phyloP scores from a whole-genome alignment of 2,797 vertebrate species.

The Chiroxiphia lanceolata region DNA sequence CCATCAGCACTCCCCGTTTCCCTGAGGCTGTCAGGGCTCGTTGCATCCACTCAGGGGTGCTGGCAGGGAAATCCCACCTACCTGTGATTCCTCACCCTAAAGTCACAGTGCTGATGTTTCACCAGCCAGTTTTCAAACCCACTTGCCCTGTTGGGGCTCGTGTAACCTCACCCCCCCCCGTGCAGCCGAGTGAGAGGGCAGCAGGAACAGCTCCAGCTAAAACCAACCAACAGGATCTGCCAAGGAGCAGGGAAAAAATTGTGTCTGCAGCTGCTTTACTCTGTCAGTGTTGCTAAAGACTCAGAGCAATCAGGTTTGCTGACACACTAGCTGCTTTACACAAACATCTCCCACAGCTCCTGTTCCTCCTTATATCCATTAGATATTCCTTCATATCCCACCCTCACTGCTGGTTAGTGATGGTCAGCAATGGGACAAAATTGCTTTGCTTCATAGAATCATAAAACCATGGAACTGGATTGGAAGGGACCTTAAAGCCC shows the following conservation, averaged over 20 bases:
- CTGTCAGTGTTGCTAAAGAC: neutral
- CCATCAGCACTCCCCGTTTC: neutral
- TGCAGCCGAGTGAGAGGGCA: neutral
- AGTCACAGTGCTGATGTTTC: neutral
- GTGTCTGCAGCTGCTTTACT: neutral
- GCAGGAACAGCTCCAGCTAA: neutral
- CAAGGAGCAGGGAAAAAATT: neutral
- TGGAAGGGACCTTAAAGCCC: neutral
- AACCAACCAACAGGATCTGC: neutral
- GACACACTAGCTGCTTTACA: neutral
- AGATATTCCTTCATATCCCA: neutral
- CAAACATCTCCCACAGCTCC: neutral
- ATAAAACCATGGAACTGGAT: neutral
- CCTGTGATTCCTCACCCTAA: neutral
- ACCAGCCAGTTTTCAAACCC: neutral
- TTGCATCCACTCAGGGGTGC: neutral
- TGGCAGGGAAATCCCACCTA: neutral
- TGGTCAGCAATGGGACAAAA: neutral
- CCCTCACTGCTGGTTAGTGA: neutral
- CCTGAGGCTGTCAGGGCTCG: neutral
- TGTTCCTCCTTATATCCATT: neutral
- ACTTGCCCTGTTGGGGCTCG: accelerated
- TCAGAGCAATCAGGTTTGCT: neutral
- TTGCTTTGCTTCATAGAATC: neutral
- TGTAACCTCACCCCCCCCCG: neutral